These are phyloP conservation scores for Pinna nobilis DNA, from an alignment of 1,140 invertebrate genomes.

Conservation along the genomic window DNA sequence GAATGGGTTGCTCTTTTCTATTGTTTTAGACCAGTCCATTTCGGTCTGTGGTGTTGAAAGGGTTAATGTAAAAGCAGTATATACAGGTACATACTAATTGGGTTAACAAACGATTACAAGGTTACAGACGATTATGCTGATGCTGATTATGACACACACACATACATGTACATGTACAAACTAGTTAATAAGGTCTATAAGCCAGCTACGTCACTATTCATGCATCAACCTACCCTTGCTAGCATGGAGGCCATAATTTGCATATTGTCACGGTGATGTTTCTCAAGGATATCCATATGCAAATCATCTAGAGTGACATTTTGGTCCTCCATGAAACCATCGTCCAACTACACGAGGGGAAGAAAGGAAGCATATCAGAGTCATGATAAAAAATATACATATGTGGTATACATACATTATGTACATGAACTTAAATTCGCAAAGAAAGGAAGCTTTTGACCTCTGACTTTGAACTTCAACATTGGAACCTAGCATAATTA, in stretches of 20 bases:
- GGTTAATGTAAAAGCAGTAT: background rate
- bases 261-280: slow-evolving; percentile 72
- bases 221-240: slow-evolving; percentile 56
- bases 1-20: too few species aligned
- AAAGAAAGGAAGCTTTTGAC: too few species aligned
- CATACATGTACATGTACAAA: background rate
- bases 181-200: too few species aligned
- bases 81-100: background rate
- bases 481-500: too few species aligned
- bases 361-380: slow-evolving; percentile 15
- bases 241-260: slow-evolving; percentile 69
- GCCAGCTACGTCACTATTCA: too few species aligned
- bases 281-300: slow-evolving; percentile 70
- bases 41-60: background rate
- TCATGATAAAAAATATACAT: background rate
- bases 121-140: background rate
- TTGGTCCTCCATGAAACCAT: slow-evolving; percentile 73
- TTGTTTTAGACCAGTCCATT: too few species aligned
- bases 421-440: too few species aligned
- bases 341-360: slow-evolving; percentile 66
- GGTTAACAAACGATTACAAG: background rate
- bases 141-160: background rate
- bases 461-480: too few species aligned
- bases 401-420: too few species aligned
- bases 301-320: slow-evolving; percentile 69